Conservation (phyloP, 2,113 vertebrate species). For the Gobio gobio region DNA sequence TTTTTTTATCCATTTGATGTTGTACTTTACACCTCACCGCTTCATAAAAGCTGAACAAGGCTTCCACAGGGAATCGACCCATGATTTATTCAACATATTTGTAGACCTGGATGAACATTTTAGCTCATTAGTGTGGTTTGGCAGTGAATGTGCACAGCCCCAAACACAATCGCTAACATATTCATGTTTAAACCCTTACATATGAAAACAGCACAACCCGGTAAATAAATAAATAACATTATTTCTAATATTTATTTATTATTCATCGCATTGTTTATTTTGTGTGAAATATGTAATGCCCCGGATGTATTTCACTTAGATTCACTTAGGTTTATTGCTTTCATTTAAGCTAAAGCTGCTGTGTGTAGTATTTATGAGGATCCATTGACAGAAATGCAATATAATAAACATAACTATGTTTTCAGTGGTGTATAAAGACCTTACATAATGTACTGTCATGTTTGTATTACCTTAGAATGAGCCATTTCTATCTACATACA, state of each 20-base stretch:
- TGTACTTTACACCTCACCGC: constrained; percentile 15
- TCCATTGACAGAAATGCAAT: too few species aligned
- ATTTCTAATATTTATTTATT: too few species aligned
- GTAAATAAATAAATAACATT: too few species aligned
- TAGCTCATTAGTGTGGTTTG: not conserved
- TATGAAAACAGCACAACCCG: not conserved
- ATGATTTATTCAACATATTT: constrained; percentile 44
- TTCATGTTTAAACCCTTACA: not conserved
- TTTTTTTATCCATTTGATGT: constrained; percentile 23
- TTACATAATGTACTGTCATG: too few species aligned
- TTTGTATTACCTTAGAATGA: too few species aligned
- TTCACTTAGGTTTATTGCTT: not conserved
- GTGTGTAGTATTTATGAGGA: too few species aligned
- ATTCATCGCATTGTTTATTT: too few species aligned
- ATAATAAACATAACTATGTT: too few species aligned
- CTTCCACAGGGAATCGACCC: constrained; percentile 23
- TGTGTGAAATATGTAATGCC: too few species aligned
- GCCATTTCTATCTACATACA: too few species aligned
- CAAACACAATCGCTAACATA: not conserved
- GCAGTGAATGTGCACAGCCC: constrained; percentile 18
- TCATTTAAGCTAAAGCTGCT: not conserved
- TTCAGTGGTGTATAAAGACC: too few species aligned
- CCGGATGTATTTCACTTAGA: not conserved
- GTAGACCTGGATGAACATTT: constrained; percentile 14
- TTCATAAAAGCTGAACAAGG: constrained; percentile 21